These are phyloP conservation scores for Troides aeacus DNA, from an alignment of 2,888 invertebrate genomes.

Conservation along the genomic window DNA sequence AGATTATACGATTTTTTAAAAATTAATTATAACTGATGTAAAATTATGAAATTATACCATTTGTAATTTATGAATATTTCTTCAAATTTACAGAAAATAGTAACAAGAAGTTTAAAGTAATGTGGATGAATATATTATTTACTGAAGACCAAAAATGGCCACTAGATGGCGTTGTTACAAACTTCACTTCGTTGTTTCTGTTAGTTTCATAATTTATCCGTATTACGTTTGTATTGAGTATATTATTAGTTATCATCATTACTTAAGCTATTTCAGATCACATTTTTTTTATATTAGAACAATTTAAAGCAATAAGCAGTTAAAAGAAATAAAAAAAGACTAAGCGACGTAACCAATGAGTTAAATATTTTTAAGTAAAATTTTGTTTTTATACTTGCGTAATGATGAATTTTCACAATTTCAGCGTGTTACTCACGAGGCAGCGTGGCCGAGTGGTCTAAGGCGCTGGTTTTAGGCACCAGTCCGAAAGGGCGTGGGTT, in stretches of 20 bases:
- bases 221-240: not conserved
- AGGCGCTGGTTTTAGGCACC: conserved; percentile 84
- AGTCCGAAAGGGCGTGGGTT: conserved; percentile 86
- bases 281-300: not conserved
- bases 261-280: not conserved
- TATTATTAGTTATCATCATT: not conserved
- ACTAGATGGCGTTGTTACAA: not conserved
- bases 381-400: not conserved
- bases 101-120: not conserved
- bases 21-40: too few relatives aligned
- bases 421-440: conserved; percentile 41
- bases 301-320: not conserved
- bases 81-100: not conserved
- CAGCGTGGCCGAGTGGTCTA: conserved; percentile 86
- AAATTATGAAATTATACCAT: too few relatives aligned
- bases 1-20: too few relatives aligned
- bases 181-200: not conserved
- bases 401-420: not conserved
- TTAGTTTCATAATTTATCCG: not conserved
- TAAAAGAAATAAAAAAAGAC: not conserved
- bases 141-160: not conserved
- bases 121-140: too few relatives aligned
- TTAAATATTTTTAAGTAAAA: not conserved
- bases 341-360: not conserved
- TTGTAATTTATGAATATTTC: too few relatives aligned